A percentile compares a stretch with the other conserved stretches of the same genome.
Evolutionary conservation across 1,140 invertebrate species (phyloP).

Genomic region (Cotesia glomerata): DNA sequence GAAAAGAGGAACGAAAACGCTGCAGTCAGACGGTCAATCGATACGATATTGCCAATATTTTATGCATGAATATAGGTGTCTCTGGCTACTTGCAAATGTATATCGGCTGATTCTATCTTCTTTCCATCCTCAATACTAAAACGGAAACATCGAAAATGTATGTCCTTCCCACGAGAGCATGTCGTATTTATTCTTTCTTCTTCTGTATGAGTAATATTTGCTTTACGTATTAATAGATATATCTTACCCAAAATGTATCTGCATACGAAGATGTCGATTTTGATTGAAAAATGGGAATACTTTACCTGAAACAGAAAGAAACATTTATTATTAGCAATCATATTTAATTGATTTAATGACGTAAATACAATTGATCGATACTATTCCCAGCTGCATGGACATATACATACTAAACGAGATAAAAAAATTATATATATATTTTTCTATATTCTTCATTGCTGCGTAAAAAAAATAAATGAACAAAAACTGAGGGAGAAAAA

Average conservation of each 20-base stretch:
- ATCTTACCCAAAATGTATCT: conserved; percentile 7
- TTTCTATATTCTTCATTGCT: no score
- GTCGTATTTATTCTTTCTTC: conserved; percentile 21
- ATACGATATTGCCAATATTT: conserved; percentile 33
- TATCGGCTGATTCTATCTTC: conserved; percentile 25
- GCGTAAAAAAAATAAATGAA: no score
- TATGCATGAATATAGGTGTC: not conserved
- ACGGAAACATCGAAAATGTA: conserved; percentile 9
- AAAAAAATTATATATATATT: no score
- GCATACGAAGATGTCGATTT: not conserved
- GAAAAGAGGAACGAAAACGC: not conserved
- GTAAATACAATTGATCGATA: no score
- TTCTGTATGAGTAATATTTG: not conserved
- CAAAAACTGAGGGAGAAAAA: no score
- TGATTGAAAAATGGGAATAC: not conserved
- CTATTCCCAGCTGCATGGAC: no score
- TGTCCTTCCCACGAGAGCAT: conserved; percentile 20
- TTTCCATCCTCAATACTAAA: conserved; percentile 17
- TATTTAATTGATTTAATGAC: no score
- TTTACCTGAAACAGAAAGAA: conserved; percentile 32
- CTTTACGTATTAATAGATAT: conserved; percentile 14
- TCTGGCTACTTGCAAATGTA: not conserved
- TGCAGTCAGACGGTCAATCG: conserved; percentile 19
- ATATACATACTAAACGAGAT: no score
- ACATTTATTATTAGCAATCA: not conserved